Percentiles rank a stretch among this genome's conserved stretches.
Evolutionary conservation across 2,113 vertebrate genomes (phyloP).

Genomic region (Alligator mississippiensis): DNA sequence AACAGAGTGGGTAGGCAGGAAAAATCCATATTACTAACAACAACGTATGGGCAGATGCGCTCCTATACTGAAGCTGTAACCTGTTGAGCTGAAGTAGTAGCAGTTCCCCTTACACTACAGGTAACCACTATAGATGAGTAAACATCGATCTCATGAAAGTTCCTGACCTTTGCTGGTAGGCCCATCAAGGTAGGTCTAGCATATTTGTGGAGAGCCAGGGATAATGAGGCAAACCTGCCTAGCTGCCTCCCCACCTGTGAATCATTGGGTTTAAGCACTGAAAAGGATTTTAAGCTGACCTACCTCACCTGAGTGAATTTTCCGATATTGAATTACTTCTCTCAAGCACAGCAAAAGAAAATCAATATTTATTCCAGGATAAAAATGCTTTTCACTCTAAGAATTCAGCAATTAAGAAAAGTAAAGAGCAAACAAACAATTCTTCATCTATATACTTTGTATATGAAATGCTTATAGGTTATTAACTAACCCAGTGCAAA

Average conservation of each 20-base stretch:
- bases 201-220: background rate
- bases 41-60: no score
- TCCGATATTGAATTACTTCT: slow-evolving; percentile 55
- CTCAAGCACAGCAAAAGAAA: slow-evolving; percentile 8
- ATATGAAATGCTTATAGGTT: slow-evolving; percentile 21
- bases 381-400: slow-evolving; percentile 19
- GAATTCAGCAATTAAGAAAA: slow-evolving; percentile 48
- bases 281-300: slow-evolving; percentile 6
- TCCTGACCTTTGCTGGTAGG: background rate
- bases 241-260: background rate
- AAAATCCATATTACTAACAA: no score
- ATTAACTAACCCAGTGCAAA: background rate
- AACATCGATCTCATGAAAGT: background rate
- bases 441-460: slow-evolving; percentile 14
- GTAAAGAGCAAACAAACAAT: slow-evolving; percentile 59
- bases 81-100: no score
- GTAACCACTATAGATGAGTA: no score
- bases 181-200: background rate
- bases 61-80: no score
- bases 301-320: background rate
- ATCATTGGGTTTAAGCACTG: background rate
- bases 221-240: background rate
- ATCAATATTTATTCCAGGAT: slow-evolving; percentile 63
- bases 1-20: no score
- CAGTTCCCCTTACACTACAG: no score